Base-by-base conservation (phyloP, 2,888 invertebrate genomes). In the Dioctria rufipes region DNA sequence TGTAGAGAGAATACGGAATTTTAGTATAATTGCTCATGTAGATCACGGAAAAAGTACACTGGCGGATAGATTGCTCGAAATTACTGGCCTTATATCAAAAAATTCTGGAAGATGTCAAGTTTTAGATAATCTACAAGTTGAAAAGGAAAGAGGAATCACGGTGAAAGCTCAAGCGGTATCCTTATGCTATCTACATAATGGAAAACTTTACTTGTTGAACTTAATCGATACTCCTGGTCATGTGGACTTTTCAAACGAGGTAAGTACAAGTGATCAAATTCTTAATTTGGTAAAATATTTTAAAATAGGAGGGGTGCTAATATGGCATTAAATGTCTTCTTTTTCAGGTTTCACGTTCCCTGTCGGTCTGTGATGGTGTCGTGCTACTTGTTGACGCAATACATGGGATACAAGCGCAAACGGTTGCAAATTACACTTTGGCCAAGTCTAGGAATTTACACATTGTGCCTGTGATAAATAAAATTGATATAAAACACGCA, bases 41-140 rank as follows among this genome's bases (percentile, higher is more conserved):
- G 99, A 99, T 88, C 99, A 99, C 91, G 99, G 99, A 0, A 99
- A 99, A 90, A 97, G 97, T 88, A 99, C 99, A 0, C 90, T 99
- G 81, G 98, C 99, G 1, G 99, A 99, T 88, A 91, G 99, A 80
- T 88, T 99, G n/a, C 89, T 99, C 11, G 98, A 99, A 92, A 89
- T 95, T 79, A 97, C 98, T 25, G 98, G 98, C 84, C 94, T 93
- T 0, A 93, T 95, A 80, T 92, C 93, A 86, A 90, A 90, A 1
- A 92, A 93, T 43, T 90, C 90, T 3, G 93, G 93, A 43, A 90
- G 92, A 84, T 91, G 92, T 78, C 95, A 95, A 89, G 92, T 96
- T 13, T 88, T 96, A 9, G 96, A 96, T 86, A 94, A 92, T 86
- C 88, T 95, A 39, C 94, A 95, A 90, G 93, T 99, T 6, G 99